A percentile compares a stretch with the other conserved stretches of the same genome.
Conservation (phyloP, 2,888 invertebrate genomes). For the Clitarchus hookeri region DNA sequence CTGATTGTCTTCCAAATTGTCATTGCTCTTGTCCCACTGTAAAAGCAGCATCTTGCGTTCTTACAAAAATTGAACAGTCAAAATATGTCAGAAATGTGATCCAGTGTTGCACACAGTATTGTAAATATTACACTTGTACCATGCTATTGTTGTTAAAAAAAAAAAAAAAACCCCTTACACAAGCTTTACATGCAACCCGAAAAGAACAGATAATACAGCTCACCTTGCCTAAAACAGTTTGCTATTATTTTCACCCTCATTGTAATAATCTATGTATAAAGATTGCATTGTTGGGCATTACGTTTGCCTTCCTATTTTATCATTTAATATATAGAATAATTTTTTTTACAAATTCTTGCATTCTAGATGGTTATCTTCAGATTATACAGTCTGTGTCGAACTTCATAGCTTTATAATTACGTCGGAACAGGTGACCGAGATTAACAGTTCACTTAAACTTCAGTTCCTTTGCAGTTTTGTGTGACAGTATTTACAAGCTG, state of each 20-base stretch:
- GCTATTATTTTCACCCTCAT: not conserved
- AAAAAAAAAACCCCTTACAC: not conserved
- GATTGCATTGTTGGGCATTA: not conserved
- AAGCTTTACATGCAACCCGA: not conserved
- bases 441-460: not conserved
- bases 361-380: not conserved
- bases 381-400: not conserved
- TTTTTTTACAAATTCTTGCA: not conserved
- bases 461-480: not conserved
- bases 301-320: not conserved
- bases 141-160: not conserved
- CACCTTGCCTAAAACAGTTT: not conserved
- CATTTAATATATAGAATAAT: not conserved
- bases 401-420: not conserved
- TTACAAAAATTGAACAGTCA: not conserved
- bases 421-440: not conserved
- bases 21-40: not conserved
- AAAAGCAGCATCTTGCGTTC: not conserved
- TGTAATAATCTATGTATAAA: not conserved
- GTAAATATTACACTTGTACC: not conserved
- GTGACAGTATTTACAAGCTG: not conserved
- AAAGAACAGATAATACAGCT: not conserved
- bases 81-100: not conserved
- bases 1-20: slow-evolving; percentile 14
- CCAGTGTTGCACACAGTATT: not conserved